A percentile compares a stretch with the other conserved stretches of the same genome.
These are phyloP conservation scores for Drosophila oshimai DNA, from an alignment of 1,140 invertebrate genomes.

Conservation along the genomic window DNA sequence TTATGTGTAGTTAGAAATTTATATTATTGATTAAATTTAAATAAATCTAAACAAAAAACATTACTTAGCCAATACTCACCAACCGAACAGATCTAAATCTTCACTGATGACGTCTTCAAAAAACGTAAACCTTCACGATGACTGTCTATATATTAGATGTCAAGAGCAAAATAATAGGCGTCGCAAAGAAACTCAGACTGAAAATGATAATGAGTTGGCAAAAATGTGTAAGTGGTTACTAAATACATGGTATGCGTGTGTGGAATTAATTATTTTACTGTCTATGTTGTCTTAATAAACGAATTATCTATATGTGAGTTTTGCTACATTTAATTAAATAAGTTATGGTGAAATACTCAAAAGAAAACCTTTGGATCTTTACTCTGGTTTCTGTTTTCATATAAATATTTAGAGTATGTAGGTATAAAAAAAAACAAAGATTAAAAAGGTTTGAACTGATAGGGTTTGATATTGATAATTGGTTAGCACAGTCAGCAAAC, in stretches of 20 bases:
- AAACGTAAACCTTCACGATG: neutral
- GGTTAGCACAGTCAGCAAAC: neutral
- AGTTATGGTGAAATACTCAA: neutral
- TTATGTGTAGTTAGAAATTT: neutral
- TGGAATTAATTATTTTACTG: neutral
- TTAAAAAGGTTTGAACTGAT: neutral
- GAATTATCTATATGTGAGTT: neutral
- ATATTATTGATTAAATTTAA: neutral
- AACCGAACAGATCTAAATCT: neutral
- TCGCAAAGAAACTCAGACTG: neutral
- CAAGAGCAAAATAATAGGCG: neutral
- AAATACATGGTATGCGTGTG: neutral
- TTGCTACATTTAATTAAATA: neutral
- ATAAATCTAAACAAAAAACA: no score
- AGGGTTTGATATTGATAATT: slow-evolving; percentile 13
- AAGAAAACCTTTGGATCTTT: neutral
- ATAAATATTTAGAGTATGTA: no score
- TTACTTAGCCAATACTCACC: no score
- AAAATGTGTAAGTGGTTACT: neutral
- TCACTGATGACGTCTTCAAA: neutral
- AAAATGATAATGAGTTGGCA: neutral
- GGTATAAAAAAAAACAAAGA: neutral
- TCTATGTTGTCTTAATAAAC: neutral
- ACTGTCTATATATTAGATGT: neutral
- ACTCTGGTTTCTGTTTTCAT: no score